Base-by-base conservation (phyloP, 2,888 invertebrate species). In the Troilus luridus region DNA sequence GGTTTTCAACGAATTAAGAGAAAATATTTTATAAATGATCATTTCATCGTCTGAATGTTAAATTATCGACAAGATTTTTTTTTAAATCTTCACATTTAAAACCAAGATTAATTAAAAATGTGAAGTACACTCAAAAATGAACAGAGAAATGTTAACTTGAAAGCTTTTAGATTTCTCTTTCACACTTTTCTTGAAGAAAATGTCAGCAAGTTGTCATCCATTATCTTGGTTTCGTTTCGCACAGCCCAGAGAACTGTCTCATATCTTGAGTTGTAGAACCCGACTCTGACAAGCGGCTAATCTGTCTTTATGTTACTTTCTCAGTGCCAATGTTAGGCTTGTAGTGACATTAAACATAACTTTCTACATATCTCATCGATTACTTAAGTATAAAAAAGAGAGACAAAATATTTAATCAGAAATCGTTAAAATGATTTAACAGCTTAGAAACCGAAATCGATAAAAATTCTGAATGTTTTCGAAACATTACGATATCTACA, bases 251-350 rank as follows among this genome's bases (percentile, higher is more conserved):
- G 64, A n/a, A 7, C 64, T 64, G n/a, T 64, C 64, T 64, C 10
- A 64, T n/a, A 64, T 64, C 64, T n/a, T n/a, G 64, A 64, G 64
- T 64, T 64, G 64, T n/a, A n/a, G 64, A 64, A 64, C n/a, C n/a
- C n/a, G 64, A 10, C n/a, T 64, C n/a, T 64, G 64, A 64, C 64
- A 64, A n/a, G 64, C 64, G 64, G n/a, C 64, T n/a, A 64, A 64
- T 64, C 64, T 64, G 10, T 64, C 3, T 64, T 64, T 64, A 62
- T n/a, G n/a, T n/a, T n/a, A 21, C 64, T 5, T n/a, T 64, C 0
- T n/a, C 64, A 10, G n/a, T 64, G 3, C 3, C 62, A 3, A n/a
- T 64, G 10, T 64, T n/a, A 11, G 0, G n/a, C n/a, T 64, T 64
- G n/a, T 2, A n/a, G n/a, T 3, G n/a, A 64, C n/a, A 64, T 64